A percentile compares a stretch with the other conserved stretches of the same genome.
Evolutionary conservation across 2,797 vertebrate species (phyloP).

Genomic region (Triplophysa yarkandensis): DNA sequence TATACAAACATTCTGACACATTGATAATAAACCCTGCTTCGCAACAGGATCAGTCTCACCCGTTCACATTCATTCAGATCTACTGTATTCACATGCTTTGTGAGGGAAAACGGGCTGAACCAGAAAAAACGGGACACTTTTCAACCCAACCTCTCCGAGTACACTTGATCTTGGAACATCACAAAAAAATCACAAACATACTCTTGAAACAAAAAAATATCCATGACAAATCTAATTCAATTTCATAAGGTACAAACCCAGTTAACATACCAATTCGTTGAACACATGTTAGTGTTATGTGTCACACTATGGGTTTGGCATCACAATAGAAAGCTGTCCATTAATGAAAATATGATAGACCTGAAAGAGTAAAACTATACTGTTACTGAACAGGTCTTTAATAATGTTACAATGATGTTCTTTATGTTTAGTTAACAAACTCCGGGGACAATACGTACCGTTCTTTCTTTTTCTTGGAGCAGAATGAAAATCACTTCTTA

Average conservation of each 20-base stretch:
- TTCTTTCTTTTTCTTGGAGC: slow-evolving; percentile 16
- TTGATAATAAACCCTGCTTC: slow-evolving; percentile 6
- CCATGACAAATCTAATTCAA: too few relatives aligned
- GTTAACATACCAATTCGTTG: too few relatives aligned
- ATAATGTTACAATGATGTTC: slow-evolving; percentile 21
- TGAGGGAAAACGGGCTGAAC: too few relatives aligned
- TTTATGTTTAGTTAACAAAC: slow-evolving; percentile 7
- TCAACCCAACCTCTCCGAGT: too few relatives aligned
- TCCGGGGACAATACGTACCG: slow-evolving; percentile 2
- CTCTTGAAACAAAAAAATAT: too few relatives aligned
- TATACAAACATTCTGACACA: slow-evolving; percentile 15
- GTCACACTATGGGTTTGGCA: too few relatives aligned
- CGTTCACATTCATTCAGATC: not conserved
- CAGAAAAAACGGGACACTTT: not conserved
- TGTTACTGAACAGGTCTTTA: not conserved
- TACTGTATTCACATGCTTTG: not conserved
- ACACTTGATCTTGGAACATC: not conserved
- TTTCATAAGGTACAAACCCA: too few relatives aligned
- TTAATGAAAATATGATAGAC: too few relatives aligned
- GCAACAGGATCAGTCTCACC: slow-evolving; percentile 8
- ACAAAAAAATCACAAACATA: not conserved
- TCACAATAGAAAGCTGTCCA: too few relatives aligned
- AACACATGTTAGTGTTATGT: too few relatives aligned
- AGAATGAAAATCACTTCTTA: slow-evolving; percentile 10
- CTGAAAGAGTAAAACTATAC: too few relatives aligned